Evolutionary conservation across 2,797 vertebrate genomes (phyloP).

Genomic region (Aulostomus chinensis): DNA sequence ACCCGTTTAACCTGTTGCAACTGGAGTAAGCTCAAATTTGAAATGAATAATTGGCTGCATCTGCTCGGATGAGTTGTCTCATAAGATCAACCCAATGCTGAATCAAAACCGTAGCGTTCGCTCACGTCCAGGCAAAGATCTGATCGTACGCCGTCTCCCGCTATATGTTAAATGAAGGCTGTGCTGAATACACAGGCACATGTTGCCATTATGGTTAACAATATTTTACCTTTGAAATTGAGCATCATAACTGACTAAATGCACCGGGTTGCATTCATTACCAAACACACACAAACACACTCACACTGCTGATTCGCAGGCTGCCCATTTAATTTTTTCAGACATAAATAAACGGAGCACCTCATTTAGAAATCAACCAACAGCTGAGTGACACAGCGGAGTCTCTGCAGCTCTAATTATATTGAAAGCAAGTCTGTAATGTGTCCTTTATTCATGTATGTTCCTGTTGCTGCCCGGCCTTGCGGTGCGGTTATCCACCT

Average conservation of each 20-base stretch:
- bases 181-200: too few relatives aligned
- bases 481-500: slow-evolving; percentile 15
- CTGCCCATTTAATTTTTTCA: slow-evolving; percentile 13
- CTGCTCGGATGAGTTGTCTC: too few relatives aligned
- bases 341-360: not conserved
- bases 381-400: slow-evolving; percentile 1
- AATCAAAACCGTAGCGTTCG: too few relatives aligned
- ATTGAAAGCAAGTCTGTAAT: slow-evolving; percentile 12
- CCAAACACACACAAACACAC: too few relatives aligned
- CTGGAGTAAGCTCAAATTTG: too few relatives aligned
- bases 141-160: too few relatives aligned
- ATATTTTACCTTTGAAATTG: not conserved
- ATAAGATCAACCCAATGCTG: too few relatives aligned
- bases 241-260: slow-evolving; percentile 2
- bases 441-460: slow-evolving; percentile 2
- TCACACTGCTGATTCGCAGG: not conserved
- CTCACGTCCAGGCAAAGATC: too few relatives aligned
- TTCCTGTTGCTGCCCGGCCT: slow-evolving; percentile 1
- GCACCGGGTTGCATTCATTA: slow-evolving; percentile 14
- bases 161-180: too few relatives aligned
- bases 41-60: too few relatives aligned
- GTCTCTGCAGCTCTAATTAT: slow-evolving; percentile 11
- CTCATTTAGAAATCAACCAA: slow-evolving; percentile 3
- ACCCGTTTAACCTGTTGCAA: too few relatives aligned
- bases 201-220: too few relatives aligned